Percentiles rank a stretch among this genome's conserved stretches.
These are phyloP conservation scores for Teleopsis dalmanni DNA, from an alignment of 1,140 invertebrate genomes.

Conservation along the genomic window DNA sequence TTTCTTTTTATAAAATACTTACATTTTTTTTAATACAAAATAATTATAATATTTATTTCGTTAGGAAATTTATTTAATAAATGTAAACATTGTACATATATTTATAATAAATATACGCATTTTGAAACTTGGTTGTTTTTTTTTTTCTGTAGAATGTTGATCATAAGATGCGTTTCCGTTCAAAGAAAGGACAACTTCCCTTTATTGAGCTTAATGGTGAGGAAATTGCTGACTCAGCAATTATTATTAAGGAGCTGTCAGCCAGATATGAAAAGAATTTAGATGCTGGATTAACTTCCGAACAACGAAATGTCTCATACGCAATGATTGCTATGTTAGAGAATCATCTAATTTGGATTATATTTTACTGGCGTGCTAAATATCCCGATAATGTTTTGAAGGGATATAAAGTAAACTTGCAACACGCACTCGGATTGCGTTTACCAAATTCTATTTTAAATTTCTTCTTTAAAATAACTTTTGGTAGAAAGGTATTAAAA, in stretches of 20 bases:
- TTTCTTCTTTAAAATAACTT: slow-evolving; percentile 84
- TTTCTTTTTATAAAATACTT: too few species aligned
- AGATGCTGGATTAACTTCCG: slow-evolving; percentile 66
- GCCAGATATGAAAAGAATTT: slow-evolving; percentile 76
- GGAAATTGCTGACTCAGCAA: slow-evolving; percentile 81
- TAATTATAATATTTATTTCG: neutral
- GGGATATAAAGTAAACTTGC: slow-evolving; percentile 84
- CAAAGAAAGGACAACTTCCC: slow-evolving; percentile 86
- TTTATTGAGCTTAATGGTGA: slow-evolving; percentile 91
- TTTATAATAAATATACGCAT: neutral
- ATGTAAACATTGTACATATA: neutral
- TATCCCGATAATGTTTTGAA: slow-evolving; percentile 75
- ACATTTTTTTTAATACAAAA: neutral
- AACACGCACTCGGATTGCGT: slow-evolving; percentile 75
- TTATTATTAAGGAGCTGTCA: slow-evolving; percentile 80
- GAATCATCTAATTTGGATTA: slow-evolving; percentile 85
- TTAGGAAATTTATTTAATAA: neutral
- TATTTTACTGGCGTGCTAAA: slow-evolving; percentile 81
- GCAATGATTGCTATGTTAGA: slow-evolving; percentile 94
- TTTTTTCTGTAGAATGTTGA: slow-evolving; percentile 77
- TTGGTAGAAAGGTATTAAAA: slow-evolving; percentile 68
- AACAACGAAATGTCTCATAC: slow-evolving; percentile 80
- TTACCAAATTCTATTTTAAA: slow-evolving; percentile 83
- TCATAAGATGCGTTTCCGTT: slow-evolving; percentile 87
- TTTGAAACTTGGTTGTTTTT: slow-evolving; percentile 7